These are phyloP conservation scores for Drosophila ercepeae DNA, from an alignment of 1,140 invertebrate genomes.

Conservation along the genomic window DNA sequence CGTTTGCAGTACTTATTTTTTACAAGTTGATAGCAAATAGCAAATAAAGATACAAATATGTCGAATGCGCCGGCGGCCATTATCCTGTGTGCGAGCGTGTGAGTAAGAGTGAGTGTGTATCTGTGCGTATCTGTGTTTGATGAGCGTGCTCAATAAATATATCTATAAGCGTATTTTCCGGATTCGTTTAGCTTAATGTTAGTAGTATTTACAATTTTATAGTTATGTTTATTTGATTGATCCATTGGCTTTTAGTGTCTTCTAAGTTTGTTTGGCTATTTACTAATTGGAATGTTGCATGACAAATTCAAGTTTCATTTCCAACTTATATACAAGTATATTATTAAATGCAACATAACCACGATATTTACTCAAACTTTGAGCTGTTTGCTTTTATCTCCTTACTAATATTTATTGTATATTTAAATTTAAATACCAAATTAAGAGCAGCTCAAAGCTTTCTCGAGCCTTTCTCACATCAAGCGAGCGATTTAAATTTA, in stretches of 20 bases:
- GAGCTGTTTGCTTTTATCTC: slow-evolving; percentile 47
- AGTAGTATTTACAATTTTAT: slow-evolving; percentile 58
- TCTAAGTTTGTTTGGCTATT: slow-evolving; percentile 12
- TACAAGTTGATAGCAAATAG: slow-evolving; percentile 30
- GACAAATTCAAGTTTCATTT: not conserved
- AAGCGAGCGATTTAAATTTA: slow-evolving; percentile 42
- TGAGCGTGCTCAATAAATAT: slow-evolving; percentile 69
- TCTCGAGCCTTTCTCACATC: slow-evolving; percentile 10
- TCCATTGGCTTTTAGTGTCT: slow-evolving; percentile 26
- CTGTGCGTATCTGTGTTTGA: slow-evolving; percentile 32
- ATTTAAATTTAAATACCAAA: slow-evolving; percentile 65
- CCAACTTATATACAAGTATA: too few relatives aligned
- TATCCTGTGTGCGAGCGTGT: slow-evolving; percentile 3
- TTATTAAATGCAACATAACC: slow-evolving; percentile 5
- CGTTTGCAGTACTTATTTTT: slow-evolving; percentile 37
- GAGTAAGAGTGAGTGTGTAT: slow-evolving; percentile 11
- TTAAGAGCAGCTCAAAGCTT: slow-evolving; percentile 67
- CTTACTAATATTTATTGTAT: slow-evolving; percentile 79
- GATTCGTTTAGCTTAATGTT: slow-evolving; percentile 58
- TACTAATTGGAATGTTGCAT: slow-evolving; percentile 34
- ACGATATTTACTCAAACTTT: slow-evolving; percentile 48
- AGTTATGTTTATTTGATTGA: slow-evolving; percentile 59
- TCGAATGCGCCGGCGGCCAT: slow-evolving; percentile 38
- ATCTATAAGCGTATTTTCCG: slow-evolving; percentile 51
- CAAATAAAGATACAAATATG: slow-evolving; percentile 9